Percentiles rank a stretch among this genome's conserved stretches.
phyloP scores from a whole-genome alignment of 2,888 invertebrate species.

The Resseliella maxima region DNA sequence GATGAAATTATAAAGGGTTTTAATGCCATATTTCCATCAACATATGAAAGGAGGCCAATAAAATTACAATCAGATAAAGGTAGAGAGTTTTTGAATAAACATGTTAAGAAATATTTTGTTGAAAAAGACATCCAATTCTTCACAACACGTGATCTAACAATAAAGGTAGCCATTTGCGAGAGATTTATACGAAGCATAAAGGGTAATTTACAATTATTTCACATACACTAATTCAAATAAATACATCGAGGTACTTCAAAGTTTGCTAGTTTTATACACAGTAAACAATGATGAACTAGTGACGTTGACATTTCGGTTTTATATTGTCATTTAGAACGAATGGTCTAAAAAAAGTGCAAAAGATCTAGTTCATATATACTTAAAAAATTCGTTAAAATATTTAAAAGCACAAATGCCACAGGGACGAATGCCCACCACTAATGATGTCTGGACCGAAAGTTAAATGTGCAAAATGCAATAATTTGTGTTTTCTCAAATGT shows the following conservation, averaged over 20 bases:
- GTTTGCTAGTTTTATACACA: not conserved
- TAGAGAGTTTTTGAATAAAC: not conserved
- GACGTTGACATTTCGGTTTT: no score
- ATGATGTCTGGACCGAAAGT: no score
- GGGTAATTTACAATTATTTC: not conserved
- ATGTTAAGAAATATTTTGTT: not conserved
- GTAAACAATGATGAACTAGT: no score
- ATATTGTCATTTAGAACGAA: no score
- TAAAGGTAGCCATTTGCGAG: not conserved
- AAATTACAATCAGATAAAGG: not conserved
- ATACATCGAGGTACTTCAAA: not conserved
- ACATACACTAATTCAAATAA: not conserved
- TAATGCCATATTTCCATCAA: not conserved
- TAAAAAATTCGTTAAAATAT: no score
- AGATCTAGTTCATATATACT: no score
- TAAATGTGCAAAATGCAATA: no score
- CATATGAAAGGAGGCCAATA: not conserved
- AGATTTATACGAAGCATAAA: constrained; percentile 20
- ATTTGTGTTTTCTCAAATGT: no score
- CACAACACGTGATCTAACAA: not conserved
- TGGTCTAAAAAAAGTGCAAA: no score
- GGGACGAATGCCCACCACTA: no score
- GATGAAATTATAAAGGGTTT: not conserved
- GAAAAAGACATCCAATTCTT: not conserved
- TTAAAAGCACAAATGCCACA: no score